A percentile compares a stretch with the other conserved stretches of the same genome.
Evolutionary conservation across 2,797 vertebrate genomes (phyloP).

Genomic region (Sebastes glaucus): DNA sequence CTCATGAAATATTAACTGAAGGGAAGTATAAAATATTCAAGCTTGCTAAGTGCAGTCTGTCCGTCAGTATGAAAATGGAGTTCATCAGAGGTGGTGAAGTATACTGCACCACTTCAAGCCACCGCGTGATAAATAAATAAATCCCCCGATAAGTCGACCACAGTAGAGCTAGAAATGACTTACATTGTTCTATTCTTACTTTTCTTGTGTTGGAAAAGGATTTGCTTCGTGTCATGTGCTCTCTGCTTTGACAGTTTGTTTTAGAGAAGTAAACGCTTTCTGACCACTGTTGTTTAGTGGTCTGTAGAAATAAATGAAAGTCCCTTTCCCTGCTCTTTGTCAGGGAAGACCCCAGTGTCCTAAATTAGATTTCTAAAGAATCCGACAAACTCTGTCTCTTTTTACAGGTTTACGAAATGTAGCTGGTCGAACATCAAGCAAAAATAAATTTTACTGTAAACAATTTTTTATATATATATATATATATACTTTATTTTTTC

Average conservation of each 20-base stretch:
- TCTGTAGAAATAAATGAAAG: slow-evolving; percentile 11
- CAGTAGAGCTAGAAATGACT: neutral
- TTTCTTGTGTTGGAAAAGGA: neutral
- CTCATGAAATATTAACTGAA: slow-evolving; percentile 42
- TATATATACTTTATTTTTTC: no score
- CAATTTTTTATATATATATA: no score
- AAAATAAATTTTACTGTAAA: neutral
- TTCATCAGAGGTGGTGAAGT: neutral
- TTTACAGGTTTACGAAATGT: neutral
- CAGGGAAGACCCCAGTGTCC: slow-evolving; percentile 1
- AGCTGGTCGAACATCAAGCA: neutral
- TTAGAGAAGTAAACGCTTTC: neutral
- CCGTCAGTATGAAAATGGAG: neutral
- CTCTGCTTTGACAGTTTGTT: neutral
- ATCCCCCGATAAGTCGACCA: neutral
- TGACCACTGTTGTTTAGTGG: neutral
- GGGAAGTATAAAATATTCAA: slow-evolving; percentile 44
- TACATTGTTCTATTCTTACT: neutral
- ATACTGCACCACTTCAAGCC: no score
- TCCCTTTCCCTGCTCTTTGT: neutral
- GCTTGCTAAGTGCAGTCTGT: slow-evolving; percentile 14
- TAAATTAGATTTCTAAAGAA: slow-evolving; percentile 1
- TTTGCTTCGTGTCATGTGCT: fast-evolving
- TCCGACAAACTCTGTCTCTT: neutral
- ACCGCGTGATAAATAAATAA: neutral